These are phyloP conservation scores for Phalacrocorax carbo DNA, from an alignment of 2,113 vertebrate genomes.

Conservation along the genomic window DNA sequence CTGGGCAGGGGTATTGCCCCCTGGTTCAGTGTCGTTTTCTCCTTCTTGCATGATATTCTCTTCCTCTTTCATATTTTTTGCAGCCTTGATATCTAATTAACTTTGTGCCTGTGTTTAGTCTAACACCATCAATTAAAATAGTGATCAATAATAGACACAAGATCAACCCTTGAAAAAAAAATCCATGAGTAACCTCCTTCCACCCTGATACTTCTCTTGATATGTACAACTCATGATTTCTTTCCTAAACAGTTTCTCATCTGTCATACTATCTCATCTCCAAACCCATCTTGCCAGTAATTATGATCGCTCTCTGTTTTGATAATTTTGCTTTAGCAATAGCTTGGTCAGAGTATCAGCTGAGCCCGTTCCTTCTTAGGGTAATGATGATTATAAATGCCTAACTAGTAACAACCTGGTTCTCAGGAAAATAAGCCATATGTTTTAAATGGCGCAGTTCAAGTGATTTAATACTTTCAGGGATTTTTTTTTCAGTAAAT, in stretches of 20 bases:
- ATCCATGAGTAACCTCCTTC: not conserved
- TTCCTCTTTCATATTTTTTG: not conserved
- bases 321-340: not conserved
- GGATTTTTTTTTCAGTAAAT: not conserved
- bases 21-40: not conserved
- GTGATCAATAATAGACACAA: not conserved
- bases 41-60: not conserved
- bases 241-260: not conserved
- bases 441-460: not conserved
- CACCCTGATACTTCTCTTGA: not conserved
- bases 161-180: not conserved
- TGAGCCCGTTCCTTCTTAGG: not conserved
- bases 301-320: not conserved
- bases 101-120: not conserved
- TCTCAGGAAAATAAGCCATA: not conserved
- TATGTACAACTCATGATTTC: not conserved
- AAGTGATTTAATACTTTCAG: not conserved
- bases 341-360: not conserved
- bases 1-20: not conserved
- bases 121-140: not conserved
- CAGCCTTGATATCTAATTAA: not conserved
- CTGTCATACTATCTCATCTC: not conserved
- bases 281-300: not conserved
- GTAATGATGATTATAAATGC: not conserved
- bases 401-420: not conserved